phyloP scores from a whole-genome alignment of 2,797 vertebrate genomes.

The Vipera ursinii region DNA sequence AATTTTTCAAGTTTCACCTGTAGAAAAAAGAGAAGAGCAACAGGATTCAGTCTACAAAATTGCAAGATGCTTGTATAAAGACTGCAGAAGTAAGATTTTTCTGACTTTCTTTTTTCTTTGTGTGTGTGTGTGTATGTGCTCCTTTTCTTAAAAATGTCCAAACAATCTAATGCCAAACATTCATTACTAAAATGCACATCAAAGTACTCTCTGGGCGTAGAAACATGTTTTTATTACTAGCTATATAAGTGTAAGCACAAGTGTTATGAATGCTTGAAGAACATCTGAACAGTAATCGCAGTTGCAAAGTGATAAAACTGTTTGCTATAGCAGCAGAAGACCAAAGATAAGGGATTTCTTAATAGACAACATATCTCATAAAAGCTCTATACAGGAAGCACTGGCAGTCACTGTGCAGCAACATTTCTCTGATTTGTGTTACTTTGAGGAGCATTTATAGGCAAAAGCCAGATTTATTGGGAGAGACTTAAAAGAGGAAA shows the following conservation, averaged over 20 bases:
- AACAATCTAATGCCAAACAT: background rate
- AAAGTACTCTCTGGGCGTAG: background rate
- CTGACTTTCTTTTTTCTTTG: background rate
- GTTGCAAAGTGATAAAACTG: background rate
- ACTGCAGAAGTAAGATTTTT: background rate
- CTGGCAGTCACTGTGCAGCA: background rate
- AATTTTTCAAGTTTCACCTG: no score
- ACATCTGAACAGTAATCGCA: background rate
- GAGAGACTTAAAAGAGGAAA: background rate
- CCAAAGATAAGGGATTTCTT: background rate
- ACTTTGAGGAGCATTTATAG: background rate
- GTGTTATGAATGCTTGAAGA: background rate
- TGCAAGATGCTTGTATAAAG: background rate
- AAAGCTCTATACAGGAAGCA: background rate
- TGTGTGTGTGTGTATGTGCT: fast-evolving
- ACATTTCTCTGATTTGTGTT: background rate
- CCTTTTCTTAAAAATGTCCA: background rate
- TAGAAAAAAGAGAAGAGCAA: background rate
- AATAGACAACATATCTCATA: background rate
- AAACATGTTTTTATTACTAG: background rate
- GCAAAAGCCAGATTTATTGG: background rate
- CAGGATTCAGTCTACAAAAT: background rate
- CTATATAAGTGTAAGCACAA: background rate
- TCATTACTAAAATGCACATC: background rate
- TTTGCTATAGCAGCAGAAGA: background rate